Conservation (phyloP, 2,113 vertebrate genomes). For the Epinephelus moara region DNA sequence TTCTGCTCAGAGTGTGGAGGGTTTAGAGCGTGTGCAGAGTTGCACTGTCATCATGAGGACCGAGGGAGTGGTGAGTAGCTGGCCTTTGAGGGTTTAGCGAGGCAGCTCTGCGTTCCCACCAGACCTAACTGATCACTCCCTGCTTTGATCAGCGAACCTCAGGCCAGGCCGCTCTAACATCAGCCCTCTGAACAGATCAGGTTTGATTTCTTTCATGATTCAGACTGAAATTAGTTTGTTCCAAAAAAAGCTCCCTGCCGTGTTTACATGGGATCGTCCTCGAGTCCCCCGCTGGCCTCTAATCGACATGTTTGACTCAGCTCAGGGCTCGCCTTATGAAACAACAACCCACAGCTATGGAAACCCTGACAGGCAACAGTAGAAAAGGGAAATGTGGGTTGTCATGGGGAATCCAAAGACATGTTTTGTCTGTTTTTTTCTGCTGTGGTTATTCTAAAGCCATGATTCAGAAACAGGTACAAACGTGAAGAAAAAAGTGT, state of each 20-base stretch:
- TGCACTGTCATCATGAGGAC: slow-evolving; percentile 39
- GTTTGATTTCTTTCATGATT: slow-evolving; percentile 36
- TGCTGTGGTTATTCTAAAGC: background rate
- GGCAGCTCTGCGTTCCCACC: slow-evolving; percentile 22
- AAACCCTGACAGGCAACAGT: slow-evolving; percentile 38
- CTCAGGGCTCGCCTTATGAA: slow-evolving; percentile 40
- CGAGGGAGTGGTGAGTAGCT: slow-evolving; percentile 16
- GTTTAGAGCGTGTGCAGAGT: background rate
- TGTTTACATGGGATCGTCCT: slow-evolving; percentile 39
- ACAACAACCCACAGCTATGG: slow-evolving; percentile 36
- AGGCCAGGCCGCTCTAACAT: background rate
- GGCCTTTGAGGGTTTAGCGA: slow-evolving; percentile 29
- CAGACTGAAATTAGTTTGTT: slow-evolving; percentile 22
- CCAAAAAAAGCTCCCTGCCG: background rate
- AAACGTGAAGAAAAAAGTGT: background rate
- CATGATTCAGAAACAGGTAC: slow-evolving; percentile 2
- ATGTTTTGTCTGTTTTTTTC: slow-evolving; percentile 11
- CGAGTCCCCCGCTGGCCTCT: background rate
- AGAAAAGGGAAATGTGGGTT: slow-evolving; percentile 29
- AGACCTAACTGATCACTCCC: slow-evolving; percentile 12
- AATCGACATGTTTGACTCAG: slow-evolving; percentile 37
- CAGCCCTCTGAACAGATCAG: background rate
- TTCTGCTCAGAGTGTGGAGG: background rate
- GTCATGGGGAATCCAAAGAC: slow-evolving; percentile 6
- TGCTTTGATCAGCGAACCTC: slow-evolving; percentile 35